phyloP scores from a whole-genome alignment of 2,888 invertebrate species.

The Leptinotarsa haldemani region DNA sequence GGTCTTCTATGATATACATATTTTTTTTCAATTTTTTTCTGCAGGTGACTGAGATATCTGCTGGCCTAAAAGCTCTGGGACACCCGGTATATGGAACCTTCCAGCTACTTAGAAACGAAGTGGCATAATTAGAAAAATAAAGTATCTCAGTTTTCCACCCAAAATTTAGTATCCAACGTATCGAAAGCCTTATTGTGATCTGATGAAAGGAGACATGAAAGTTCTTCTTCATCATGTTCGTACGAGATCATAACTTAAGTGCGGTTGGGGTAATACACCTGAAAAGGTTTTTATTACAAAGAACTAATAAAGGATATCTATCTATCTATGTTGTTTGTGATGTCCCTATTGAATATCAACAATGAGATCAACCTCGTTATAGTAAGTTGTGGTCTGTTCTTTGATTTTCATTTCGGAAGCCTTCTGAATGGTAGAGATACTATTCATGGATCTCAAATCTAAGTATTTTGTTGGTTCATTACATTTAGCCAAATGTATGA shows the following conservation, averaged over 20 bases:
- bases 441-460: neutral
- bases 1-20: too few relatives aligned
- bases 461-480: neutral
- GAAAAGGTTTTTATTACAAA: too few relatives aligned
- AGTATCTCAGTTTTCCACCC: neutral
- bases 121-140: neutral
- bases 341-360: neutral
- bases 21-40: too few relatives aligned
- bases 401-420: neutral
- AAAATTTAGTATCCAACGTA: neutral
- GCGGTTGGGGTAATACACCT: neutral
- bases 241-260: slow-evolving; percentile 1
- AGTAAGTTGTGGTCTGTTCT: neutral
- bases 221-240: slow-evolving; percentile 6
- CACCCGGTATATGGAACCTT: too few relatives aligned
- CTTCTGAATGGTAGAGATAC: neutral
- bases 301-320: too few relatives aligned
- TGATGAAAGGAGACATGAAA: slow-evolving; percentile 16
- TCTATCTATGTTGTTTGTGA: slow-evolving; percentile 1
- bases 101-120: neutral
- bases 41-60: too few relatives aligned
- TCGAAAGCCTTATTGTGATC: slow-evolving; percentile 27
- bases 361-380: neutral
- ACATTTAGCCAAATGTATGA: neutral
- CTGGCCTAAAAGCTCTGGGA: too few relatives aligned